These are phyloP conservation scores for Phyllostomus discolor DNA, from an alignment of 2,113 vertebrate species.

Conservation along the genomic window DNA sequence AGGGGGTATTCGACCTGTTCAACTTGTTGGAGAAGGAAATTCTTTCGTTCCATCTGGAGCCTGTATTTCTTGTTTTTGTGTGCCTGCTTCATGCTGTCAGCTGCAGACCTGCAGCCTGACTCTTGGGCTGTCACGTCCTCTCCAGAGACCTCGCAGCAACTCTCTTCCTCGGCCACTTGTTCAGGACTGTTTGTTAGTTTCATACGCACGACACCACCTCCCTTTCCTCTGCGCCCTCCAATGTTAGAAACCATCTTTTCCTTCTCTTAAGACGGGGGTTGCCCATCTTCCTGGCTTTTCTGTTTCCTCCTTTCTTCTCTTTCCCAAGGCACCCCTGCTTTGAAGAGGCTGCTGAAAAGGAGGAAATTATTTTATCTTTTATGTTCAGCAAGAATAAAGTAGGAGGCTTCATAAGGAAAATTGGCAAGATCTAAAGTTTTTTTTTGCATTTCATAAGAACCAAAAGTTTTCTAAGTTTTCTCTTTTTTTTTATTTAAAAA, in stretches of 20 bases:
- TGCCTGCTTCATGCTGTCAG: not conserved
- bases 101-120: not conserved
- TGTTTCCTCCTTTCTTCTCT: conserved; percentile 35
- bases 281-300: not conserved
- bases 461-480: conserved; percentile 36
- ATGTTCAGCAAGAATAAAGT: conserved; percentile 53
- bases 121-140: not conserved
- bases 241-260: not conserved
- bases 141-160: not conserved
- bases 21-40: not conserved
- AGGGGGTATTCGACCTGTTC: not conserved
- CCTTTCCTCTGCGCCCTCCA: not conserved
- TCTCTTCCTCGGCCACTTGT: not conserved
- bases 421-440: conserved; percentile 60
- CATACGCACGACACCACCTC: too few relatives aligned
- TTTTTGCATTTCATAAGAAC: conserved; percentile 69
- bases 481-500: not conserved
- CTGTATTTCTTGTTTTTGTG: not conserved
- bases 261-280: conserved; percentile 16
- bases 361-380: conserved; percentile 64
- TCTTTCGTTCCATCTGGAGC: not conserved
- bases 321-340: conserved; percentile 50
- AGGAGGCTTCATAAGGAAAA: conserved; percentile 56
- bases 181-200: not conserved
- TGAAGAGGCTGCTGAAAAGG: conserved; percentile 60